These are phyloP conservation scores for Cirrhinus molitorella DNA, from an alignment of 2,797 vertebrate species.

Conservation along the genomic window DNA sequence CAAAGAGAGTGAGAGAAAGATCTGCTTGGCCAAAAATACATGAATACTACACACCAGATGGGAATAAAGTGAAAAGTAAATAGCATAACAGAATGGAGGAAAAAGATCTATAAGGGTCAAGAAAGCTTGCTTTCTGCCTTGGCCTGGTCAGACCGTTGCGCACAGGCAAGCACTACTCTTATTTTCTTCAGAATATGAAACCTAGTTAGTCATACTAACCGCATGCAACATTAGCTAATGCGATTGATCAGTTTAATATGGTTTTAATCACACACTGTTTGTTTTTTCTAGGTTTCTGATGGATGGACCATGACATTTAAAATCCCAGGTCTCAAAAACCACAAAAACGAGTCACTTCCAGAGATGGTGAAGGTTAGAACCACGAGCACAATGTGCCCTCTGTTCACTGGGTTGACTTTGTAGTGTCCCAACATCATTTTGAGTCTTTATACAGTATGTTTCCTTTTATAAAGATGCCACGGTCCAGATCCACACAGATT, in stretches of 20 bases:
- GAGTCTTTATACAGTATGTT: slow-evolving; percentile 39
- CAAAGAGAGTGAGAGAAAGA: slow-evolving; percentile 15
- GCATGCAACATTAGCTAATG: background rate
- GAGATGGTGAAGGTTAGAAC: slow-evolving; percentile 66
- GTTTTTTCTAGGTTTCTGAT: slow-evolving; percentile 10
- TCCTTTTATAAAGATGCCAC: slow-evolving; percentile 30
- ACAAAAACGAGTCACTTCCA: slow-evolving; percentile 57
- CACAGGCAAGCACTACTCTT: background rate
- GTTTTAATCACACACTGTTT: background rate
- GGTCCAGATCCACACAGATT: slow-evolving; percentile 13
- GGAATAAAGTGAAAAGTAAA: slow-evolving; percentile 22
- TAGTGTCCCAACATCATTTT: slow-evolving; percentile 69
- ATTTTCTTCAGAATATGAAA: background rate
- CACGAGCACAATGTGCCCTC: slow-evolving; percentile 71
- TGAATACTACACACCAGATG: slow-evolving; percentile 18
- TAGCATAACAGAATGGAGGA: background rate
- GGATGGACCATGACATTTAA: slow-evolving; percentile 67
- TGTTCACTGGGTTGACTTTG: slow-evolving; percentile 70
- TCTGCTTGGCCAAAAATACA: slow-evolving; percentile 6
- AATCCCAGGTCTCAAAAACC: slow-evolving; percentile 28
- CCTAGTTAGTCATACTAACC: slow-evolving; percentile 7
- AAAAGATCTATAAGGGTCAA: slow-evolving; percentile 1
- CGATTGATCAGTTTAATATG: background rate
- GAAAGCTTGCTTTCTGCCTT: background rate
- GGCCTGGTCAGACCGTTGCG: background rate